phyloP scores from a whole-genome alignment of 2,113 vertebrate species.

The Pseudopipra pipra region DNA sequence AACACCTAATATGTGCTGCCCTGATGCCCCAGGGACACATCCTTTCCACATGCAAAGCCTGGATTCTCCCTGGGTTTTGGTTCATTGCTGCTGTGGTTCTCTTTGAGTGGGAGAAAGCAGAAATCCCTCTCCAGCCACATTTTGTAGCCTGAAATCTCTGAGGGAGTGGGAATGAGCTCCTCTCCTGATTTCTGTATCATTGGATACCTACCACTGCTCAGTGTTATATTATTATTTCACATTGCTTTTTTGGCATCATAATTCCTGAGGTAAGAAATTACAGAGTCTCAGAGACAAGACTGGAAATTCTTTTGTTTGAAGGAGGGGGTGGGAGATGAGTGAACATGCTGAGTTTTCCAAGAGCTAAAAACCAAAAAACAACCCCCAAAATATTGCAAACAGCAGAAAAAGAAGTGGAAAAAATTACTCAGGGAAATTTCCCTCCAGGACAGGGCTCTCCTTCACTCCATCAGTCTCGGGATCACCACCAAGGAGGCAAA shows the following conservation, averaged over 20 bases:
- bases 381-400: too few species aligned
- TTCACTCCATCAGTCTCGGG: slow-evolving; percentile 6
- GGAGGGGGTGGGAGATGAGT: too few species aligned
- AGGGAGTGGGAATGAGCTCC: neutral
- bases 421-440: too few species aligned
- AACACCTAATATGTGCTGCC: neutral
- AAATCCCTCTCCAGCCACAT: neutral
- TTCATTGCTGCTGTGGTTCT: neutral
- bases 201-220: too few species aligned
- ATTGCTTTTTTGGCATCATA: too few species aligned
- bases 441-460: neutral
- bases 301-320: too few species aligned
- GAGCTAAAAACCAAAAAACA: too few species aligned
- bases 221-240: too few species aligned
- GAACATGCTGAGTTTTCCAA: too few species aligned
- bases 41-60: neutral
- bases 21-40: neutral
- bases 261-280: too few species aligned
- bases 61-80: neutral
- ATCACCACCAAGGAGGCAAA: neutral
- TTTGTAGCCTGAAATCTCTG: neutral
- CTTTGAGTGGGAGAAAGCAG: neutral
- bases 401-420: too few species aligned
- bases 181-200: neutral
- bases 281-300: too few species aligned